These are phyloP conservation scores for Potamarius usumacintae DNA, from an alignment of 2,113 vertebrate species.

Conservation along the genomic window DNA sequence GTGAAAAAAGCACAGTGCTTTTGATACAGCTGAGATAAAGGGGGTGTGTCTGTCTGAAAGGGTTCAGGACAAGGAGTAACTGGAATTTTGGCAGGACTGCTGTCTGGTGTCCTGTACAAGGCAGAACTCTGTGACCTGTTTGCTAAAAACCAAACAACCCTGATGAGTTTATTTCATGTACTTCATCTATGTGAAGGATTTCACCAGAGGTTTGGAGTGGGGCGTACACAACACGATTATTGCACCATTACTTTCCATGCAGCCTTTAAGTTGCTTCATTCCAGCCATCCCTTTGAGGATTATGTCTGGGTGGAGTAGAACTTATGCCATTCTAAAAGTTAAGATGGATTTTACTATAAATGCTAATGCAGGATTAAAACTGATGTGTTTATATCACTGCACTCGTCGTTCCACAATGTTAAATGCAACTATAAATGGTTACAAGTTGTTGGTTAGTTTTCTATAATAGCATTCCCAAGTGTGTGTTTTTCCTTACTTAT, in stretches of 20 bases:
- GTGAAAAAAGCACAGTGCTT: conserved; percentile 45
- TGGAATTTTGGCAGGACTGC: conserved; percentile 40
- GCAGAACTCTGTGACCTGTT: conserved; percentile 42
- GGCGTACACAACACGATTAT: neutral
- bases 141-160: conserved; percentile 23
- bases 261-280: conserved; percentile 13
- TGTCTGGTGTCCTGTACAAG: conserved; percentile 11
- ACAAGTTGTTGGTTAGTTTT: neutral
- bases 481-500: neutral
- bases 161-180: conserved; percentile 37
- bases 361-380: conserved; percentile 15
- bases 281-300: neutral
- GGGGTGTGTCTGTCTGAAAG: conserved; percentile 53
- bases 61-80: conserved; percentile 44
- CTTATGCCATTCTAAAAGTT: neutral
- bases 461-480: neutral
- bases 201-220: conserved; percentile 12
- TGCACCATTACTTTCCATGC: neutral
- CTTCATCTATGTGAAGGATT: conserved; percentile 27
- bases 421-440: neutral
- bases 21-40: conserved; percentile 56
- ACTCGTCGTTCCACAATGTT: neutral
- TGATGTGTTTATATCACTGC: neutral
- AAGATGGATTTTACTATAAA: neutral
- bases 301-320: conserved; percentile 14